Base-by-base conservation (phyloP, 2,888 invertebrate species). In the Pterobdella sp. region DNA sequence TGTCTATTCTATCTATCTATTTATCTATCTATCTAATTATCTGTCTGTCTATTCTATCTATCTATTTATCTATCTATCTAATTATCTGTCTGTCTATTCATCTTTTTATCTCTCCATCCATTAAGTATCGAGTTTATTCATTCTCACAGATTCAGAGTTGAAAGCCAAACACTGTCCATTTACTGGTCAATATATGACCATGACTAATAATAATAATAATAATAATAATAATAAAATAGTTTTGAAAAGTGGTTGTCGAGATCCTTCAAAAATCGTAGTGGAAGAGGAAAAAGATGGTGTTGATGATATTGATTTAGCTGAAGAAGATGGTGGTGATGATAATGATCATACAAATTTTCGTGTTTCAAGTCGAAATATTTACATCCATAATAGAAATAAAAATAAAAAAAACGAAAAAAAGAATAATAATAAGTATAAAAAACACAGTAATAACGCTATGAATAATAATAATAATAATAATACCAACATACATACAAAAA, bases 151-250 rank as follows among this genome's bases (percentile, higher is more conserved):
- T 56, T 56, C 60, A 56, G 26, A 56, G 4, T 22, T 56, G 4
- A 22, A 56, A 56, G 60, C n/a, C 14, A 56, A 22, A 3, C 7
- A 56, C n/a, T 56, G 60, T n/a, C 60, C 60, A 14, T 56, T 56
- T 26, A 56, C 60, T 22, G 60, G 60, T 56, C 60, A 22, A 3
- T 56, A 56, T 26, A 56, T n/a, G 60, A 56, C 60, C n/a, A 42
- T 7, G 22, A 7, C 49, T 42, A 7, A 42, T 42, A 42, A 42
- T 42, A 22, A 42, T 42, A 42, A 42, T 42, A 22, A 42, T 42
- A 22, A 42, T 22, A 42, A 42, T 42, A 22, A 42, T 42, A 22
- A 42, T 42, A 42, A 42, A 22, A 22, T 56, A 3, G 26, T 56
- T 22, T 26, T 56, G n/a, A 56, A 56, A 22, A 56, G 60, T 22